Evolutionary conservation across 2,113 vertebrate species (phyloP), one percentile per base, ranked within the genome.

Genomic region (Oryzias javanicus): DNA sequence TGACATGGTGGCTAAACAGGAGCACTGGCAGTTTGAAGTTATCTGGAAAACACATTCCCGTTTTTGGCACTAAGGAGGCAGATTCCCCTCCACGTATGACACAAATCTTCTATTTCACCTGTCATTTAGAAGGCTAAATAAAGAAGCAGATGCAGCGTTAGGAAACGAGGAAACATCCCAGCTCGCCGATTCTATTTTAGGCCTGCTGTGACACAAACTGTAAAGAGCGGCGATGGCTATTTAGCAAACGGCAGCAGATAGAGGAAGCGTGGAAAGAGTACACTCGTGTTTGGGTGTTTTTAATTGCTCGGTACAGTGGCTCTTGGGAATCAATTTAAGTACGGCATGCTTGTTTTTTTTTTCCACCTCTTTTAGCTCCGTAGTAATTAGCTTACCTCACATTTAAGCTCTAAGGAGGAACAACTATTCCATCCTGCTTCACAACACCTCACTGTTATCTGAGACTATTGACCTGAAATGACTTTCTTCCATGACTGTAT

Each of bases 371-470:
- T 67, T 29, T 55, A 64, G 76, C 72, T 83, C 60, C 61, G 59
- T 64, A 74, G 55, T 80, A 75, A 87, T 79, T 68, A 80, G 82
- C 83, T 91, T 85, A 83, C 85, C 84, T 82, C 77, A 44, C 78
- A 83, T 56, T 60, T 47, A 44, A 68, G 58, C 70, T 57, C 45
- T 69, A 55, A 60, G 14, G 44, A 49, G 66, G 47, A 53, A 27
- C 5, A 27, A 51, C 68, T 64, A 42, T 47, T 44, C 44, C 42
- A 45, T 46, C 24, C 22, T 44, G 46, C 27, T 14, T 72, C 53
- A 54, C 42, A 53, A 52, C 40, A 35, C 8, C 10, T 12, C 10
- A 12, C 27, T 35, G 35, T 35, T 12, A 12, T 35, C 8, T 35
- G 12, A 12, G 35, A 12, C 35, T 8, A 35, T 35, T 35, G 3